These are phyloP conservation scores for Morbakka virulenta DNA, from an alignment of 30 jellyfish, hydroid and myxozoan species.

Conservation along the genomic window DNA sequence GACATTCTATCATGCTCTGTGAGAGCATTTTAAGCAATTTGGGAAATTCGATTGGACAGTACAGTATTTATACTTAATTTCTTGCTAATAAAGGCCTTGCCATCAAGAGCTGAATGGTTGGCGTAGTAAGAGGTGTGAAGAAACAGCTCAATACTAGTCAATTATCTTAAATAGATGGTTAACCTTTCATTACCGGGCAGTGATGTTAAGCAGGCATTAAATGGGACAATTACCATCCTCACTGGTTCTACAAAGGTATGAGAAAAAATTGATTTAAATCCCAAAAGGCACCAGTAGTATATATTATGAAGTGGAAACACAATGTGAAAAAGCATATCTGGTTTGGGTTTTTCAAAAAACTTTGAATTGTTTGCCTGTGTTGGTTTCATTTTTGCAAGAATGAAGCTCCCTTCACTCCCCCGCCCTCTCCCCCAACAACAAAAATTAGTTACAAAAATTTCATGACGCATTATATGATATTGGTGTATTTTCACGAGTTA, in stretches of 20 bases:
- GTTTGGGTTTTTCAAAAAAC: too few species aligned
- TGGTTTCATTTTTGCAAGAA: too few species aligned
- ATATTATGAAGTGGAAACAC: too few species aligned
- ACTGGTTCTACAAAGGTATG: conserved; percentile 4
- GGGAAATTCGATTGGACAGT: conserved; percentile 2
- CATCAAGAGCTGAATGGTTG: conserved; percentile 8
- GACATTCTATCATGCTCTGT: neutral
- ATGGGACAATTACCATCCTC: conserved; percentile 41
- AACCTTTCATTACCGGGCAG: conserved; percentile 24
- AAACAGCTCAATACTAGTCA: conserved; percentile 40
- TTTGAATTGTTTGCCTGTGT: too few species aligned
- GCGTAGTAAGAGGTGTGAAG: neutral
- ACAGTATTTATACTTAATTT: neutral
- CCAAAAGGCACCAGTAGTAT: too few species aligned
- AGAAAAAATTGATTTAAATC: too few species aligned
- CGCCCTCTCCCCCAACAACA: too few species aligned
- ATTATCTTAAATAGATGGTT: conserved; percentile 3
- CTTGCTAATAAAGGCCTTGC: neutral
- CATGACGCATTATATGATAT: too few species aligned
- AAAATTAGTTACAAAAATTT: too few species aligned
- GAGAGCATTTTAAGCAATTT: neutral
- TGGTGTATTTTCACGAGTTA: too few species aligned
- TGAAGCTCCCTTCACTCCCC: too few species aligned
- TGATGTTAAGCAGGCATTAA: conserved; percentile 25
- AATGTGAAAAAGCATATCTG: too few species aligned